phyloP scores from a whole-genome alignment of 1,140 invertebrate genomes.

The Drosophila ohnishii region DNA sequence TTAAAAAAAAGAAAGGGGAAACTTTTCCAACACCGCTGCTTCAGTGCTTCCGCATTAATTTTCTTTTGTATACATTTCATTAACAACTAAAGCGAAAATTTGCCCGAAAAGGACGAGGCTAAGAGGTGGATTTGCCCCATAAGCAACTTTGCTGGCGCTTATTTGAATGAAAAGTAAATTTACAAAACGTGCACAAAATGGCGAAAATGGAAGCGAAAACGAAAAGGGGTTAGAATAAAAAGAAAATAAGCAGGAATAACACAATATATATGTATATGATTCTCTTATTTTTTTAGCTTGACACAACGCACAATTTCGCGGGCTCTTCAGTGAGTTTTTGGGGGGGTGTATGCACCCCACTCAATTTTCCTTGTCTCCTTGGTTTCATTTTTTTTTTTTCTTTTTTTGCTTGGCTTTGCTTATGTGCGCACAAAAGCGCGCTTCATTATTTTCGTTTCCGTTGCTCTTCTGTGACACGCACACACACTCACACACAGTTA shows the following conservation, averaged over 20 bases:
- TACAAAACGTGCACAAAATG: conserved; percentile 65
- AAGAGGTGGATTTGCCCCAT: conserved; percentile 37
- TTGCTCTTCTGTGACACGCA: conserved; percentile 55
- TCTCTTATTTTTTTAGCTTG: conserved; percentile 30
- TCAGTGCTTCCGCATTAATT: conserved; percentile 62
- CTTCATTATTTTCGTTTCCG: conserved; percentile 72
- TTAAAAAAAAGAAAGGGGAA: background rate
- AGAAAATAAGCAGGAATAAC: conserved; percentile 20
- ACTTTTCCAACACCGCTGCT: background rate
- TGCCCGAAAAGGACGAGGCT: background rate
- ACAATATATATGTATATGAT: conserved; percentile 28
- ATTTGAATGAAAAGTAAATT: conserved; percentile 73
- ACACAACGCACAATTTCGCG: conserved; percentile 54
- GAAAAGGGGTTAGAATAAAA: conserved; percentile 51
- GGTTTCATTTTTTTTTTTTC: conserved; percentile 16
- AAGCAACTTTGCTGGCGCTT: conserved; percentile 38
- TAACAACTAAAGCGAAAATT: conserved; percentile 64
- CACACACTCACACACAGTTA: conserved; percentile 18
- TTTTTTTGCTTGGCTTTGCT: conserved; percentile 41
- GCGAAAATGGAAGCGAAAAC: conserved; percentile 21
- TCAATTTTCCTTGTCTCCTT: conserved; percentile 46
- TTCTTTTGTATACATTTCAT: conserved; percentile 69
- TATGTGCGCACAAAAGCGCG: conserved; percentile 68
- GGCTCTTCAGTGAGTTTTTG: conserved; percentile 8
- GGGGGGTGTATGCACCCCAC: conserved; percentile 12